Evolutionary conservation across 1,140 invertebrate species (phyloP), one percentile per base, ranked within the genome.

Genomic region (Cydia pomonella): DNA sequence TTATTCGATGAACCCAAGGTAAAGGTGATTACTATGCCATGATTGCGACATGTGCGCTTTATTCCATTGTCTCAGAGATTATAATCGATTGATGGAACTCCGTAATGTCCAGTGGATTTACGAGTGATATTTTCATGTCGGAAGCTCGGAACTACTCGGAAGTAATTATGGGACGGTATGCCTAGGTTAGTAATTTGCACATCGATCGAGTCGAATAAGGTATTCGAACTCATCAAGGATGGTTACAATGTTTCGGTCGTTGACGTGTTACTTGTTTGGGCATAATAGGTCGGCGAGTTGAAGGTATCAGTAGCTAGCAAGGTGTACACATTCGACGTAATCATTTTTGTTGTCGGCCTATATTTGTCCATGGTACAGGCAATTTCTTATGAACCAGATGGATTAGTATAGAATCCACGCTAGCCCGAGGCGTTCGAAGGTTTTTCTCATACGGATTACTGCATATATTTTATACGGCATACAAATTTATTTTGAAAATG

Each of bases 211-310:
- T 18, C 29, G 64, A 4, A 69, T 69, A 69, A 69, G 64, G 64
- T 69, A 18, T n/a, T 69, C 64, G 64, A 69, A 69, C 64, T 69
- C 29, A 69, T 66, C 63, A 66, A 66, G 63, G 63, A 66, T 69
- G n/a, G 64, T 69, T 69, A 38, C 27, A 38, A 7, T 33, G 29
- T n/a, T 59, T 33, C 27, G 64, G 64, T 69, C 64, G 27, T 69
- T 69, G 64, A 69, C 27, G 53, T 59, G 10, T 21, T 59, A 12
- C 53, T 23, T 59, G 53, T 59, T 59, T 59, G 53, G 53, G 53
- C 53, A 59, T 59, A 59, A 59, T 59, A 59, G 53, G 53, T 23
- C 9, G 21, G 6, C 9, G 21, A 59, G 53, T 59, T 59, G 53
- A 59, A 59, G 53, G 53, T 3, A 47, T 2, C 3, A 53, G 16